Evolutionary conservation across 2,797 vertebrate genomes (phyloP).

Genomic region (Sebastiscus albofasciatus): DNA sequence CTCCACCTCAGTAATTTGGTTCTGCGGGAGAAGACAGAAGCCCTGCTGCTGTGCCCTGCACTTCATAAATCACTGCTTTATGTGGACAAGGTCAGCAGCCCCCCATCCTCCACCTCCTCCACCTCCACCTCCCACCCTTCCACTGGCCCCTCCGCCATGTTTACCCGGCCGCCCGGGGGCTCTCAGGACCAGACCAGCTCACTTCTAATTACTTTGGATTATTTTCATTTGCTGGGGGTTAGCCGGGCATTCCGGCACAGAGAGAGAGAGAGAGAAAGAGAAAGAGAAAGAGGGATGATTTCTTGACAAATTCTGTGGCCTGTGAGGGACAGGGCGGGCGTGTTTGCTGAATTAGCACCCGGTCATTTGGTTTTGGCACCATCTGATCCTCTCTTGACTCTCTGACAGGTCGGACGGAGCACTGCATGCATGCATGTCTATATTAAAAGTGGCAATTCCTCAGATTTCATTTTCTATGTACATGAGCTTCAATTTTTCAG

Average conservation of each 20-base stretch:
- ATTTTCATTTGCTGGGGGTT: slow-evolving; percentile 98
- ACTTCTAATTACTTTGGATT: slow-evolving; percentile 99
- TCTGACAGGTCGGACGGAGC: slow-evolving; percentile 16
- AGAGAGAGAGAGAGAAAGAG: slow-evolving; percentile 66
- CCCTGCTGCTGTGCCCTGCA: slow-evolving; percentile 98
- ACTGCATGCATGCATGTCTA: background rate
- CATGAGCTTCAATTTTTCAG: no score
- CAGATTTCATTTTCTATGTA: no score
- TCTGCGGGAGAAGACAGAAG: slow-evolving; percentile 99
- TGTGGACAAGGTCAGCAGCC: slow-evolving; percentile 99
- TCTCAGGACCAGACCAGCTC: slow-evolving; percentile 94
- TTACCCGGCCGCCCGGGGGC: slow-evolving; percentile 95
- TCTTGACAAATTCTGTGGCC: slow-evolving; percentile 86
- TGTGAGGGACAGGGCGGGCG: slow-evolving; percentile 72
- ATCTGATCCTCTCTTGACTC: slow-evolving; percentile 47
- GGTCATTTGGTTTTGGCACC: slow-evolving; percentile 80
- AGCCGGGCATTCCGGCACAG: slow-evolving; percentile 89
- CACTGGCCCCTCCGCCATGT: slow-evolving; percentile 91
- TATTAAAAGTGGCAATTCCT: background rate
- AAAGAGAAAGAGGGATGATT: slow-evolving; percentile 83
- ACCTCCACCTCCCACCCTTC: slow-evolving; percentile 80
- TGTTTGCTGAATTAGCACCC: slow-evolving; percentile 86
- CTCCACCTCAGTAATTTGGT: slow-evolving; percentile 99
- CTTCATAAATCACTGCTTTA: slow-evolving; percentile 99
- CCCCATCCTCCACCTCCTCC: slow-evolving; percentile 78